phyloP scores from a whole-genome alignment of 2,888 invertebrate species.

The Tetrapedia diversipes region DNA sequence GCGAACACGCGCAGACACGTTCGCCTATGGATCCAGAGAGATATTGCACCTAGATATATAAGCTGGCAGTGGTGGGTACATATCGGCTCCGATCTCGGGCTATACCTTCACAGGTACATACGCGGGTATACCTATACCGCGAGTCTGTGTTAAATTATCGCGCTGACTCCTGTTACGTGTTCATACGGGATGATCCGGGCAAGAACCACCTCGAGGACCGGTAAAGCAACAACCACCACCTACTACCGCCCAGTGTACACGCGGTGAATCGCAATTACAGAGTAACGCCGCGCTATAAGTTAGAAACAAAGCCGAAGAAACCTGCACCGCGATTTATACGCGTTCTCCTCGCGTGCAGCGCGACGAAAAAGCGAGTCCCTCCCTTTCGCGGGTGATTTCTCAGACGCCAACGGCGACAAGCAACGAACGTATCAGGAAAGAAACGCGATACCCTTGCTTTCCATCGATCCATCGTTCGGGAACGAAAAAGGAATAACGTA shows the following conservation, averaged over 20 bases:
- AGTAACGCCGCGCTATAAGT: no score
- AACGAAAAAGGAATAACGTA: slow-evolving; percentile 31
- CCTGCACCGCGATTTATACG: not conserved
- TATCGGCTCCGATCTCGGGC: slow-evolving; percentile 40
- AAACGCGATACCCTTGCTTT: slow-evolving; percentile 42
- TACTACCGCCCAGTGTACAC: not conserved
- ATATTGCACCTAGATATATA: slow-evolving; percentile 38
- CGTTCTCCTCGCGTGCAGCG: not conserved
- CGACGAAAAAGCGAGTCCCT: not conserved
- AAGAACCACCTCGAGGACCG: not conserved
- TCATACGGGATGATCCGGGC: not conserved
- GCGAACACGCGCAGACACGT: not conserved
- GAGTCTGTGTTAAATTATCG: slow-evolving; percentile 23
- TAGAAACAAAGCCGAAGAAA: not conserved
- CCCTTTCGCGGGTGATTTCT: slow-evolving; percentile 16
- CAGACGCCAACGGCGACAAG: slow-evolving; percentile 23
- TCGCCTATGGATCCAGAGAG: slow-evolving; percentile 12
- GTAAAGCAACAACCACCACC: slow-evolving; percentile 5
- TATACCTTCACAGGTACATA: not conserved
- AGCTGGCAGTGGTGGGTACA: not conserved
- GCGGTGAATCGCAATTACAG: not conserved
- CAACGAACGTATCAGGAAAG: slow-evolving; percentile 38
- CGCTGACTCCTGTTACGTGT: slow-evolving; percentile 40
- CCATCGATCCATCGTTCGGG: not conserved
- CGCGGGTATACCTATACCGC: not conserved